Conservation (phyloP, 2,113 vertebrate species). For the Pteruthius melanotis region DNA sequence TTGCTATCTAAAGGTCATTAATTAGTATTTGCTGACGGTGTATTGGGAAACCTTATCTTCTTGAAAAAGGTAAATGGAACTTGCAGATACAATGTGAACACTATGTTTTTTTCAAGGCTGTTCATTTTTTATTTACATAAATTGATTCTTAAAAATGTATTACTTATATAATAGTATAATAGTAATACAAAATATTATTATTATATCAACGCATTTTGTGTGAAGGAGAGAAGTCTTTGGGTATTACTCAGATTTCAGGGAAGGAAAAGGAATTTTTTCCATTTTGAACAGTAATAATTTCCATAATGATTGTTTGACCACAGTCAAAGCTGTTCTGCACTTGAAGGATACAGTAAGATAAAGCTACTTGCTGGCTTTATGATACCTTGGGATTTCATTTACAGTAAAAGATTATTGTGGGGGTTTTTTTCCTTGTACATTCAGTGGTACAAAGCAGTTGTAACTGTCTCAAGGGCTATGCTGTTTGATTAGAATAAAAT, state of each 20-base stretch:
- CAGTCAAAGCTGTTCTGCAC: background rate
- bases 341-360: background rate
- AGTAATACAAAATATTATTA: background rate
- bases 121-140: background rate
- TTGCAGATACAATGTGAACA: background rate
- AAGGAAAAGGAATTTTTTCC: background rate
- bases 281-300: background rate
- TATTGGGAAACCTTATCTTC: conserved; percentile 21
- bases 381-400: background rate
- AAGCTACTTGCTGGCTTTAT: background rate
- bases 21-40: background rate
- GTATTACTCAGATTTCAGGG: background rate
- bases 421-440: background rate
- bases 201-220: background rate
- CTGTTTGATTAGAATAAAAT: background rate
- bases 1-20: conserved; percentile 26
- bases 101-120: background rate
- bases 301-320: background rate
- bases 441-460: background rate
- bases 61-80: conserved; percentile 1
- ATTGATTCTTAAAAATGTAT: background rate
- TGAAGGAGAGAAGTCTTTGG: background rate
- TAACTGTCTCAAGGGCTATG: background rate
- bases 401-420: background rate
- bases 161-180: background rate